Conservation (phyloP, 2,888 invertebrate genomes). For the Meganola albula region DNA sequence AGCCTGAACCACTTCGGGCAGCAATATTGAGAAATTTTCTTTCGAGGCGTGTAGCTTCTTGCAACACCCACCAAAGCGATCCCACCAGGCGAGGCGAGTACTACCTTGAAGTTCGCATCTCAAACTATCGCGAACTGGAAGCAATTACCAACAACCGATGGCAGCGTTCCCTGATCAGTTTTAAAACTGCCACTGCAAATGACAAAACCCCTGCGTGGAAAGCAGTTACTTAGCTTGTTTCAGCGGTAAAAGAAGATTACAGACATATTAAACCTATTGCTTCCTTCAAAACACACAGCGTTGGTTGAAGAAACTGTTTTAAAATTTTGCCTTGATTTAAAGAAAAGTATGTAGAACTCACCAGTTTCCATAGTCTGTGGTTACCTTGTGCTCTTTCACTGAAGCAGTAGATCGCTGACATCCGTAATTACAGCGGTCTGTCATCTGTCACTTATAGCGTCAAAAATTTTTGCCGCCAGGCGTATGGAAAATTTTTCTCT, state of each 20-base stretch:
- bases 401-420: too few relatives aligned
- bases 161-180: not conserved
- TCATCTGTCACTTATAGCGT: too few relatives aligned
- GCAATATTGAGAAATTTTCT: not conserved
- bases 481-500: too few relatives aligned
- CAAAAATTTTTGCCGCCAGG: too few relatives aligned
- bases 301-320: too few relatives aligned
- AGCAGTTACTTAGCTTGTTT: not conserved
- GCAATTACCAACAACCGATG: not conserved
- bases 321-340: too few relatives aligned
- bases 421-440: too few relatives aligned
- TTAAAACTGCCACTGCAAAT: not conserved
- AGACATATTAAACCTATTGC: too few relatives aligned
- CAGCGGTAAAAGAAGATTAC: not conserved
- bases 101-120: constrained; percentile 1
- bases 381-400: too few relatives aligned
- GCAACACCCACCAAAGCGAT: not conserved
- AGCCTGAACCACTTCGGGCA: not conserved
- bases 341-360: too few relatives aligned
- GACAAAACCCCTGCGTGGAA: not conserved
- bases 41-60: not conserved
- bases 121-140: constrained; percentile 1
- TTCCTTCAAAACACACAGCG: too few relatives aligned
- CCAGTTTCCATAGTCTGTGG: too few relatives aligned
- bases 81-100: constrained; percentile 2